Base-by-base conservation (phyloP, 2,888 invertebrate genomes). In the Acleris cristana region DNA sequence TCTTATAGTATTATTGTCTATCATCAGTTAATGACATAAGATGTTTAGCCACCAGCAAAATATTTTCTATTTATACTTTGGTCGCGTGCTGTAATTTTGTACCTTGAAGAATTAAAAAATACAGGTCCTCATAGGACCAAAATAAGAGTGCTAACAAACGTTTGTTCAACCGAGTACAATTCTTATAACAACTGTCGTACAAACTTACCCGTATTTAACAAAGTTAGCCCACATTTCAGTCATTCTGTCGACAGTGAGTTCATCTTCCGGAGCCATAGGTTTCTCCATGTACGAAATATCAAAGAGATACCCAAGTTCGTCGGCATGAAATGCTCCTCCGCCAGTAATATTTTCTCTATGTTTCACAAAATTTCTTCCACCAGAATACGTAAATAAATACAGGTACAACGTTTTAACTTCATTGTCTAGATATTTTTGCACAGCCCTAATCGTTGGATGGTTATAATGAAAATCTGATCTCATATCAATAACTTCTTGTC, bases 151-250 rank as follows among this genome's bases (percentile, higher is more conserved):
- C 26, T 67, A 71, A 34, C 65, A 56, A 5, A 30, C 2, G 30
- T 30, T 30, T 30, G 30, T 30, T 8, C 1, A 34, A 34, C 8
- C 10, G 10, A 69, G 34, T 34, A 68, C 71, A 34, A 3, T 0
- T 10, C 10, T 34, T 34, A 10, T 4, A 26, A 34, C 10, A 34
- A 34, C 34, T 0, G 3, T 0, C 34, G 18, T 60, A 74, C n/a
- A n/a, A n/a, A n/a, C 81, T 76, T 64, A 86, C 85, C 84, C 83
- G 65, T 76, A 75, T 73, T 85, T 87, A 0, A 81, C 81, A 64
- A 89, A 86, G 55, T 87, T 84, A 1, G 79, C 75, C 82, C 85
- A 85, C 76, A 85, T 68, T 1, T 70, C 73, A 0, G 81, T 79
- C 79, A 85, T 81, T 14, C 72, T 69, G 2, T 83, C 76, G 16